These are phyloP conservation scores for Neolamprologus hecqui DNA, from an alignment of 2,113 vertebrate genomes.

Conservation along the genomic window DNA sequence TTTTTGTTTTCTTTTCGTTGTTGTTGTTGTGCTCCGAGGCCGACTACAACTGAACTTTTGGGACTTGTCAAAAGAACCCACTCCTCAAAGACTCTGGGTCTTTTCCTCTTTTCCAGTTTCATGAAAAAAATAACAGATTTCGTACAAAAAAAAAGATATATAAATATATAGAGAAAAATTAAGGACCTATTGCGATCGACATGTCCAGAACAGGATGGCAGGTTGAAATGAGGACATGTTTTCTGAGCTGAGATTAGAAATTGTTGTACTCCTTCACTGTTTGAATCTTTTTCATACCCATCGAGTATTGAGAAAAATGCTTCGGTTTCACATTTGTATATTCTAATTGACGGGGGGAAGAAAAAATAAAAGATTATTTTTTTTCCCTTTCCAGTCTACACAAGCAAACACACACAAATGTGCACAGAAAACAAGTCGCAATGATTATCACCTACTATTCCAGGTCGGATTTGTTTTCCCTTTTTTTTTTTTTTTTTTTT, in stretches of 20 bases:
- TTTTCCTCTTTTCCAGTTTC: constrained; percentile 60
- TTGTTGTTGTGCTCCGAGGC: constrained; percentile 36
- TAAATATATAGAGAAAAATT: constrained; percentile 71
- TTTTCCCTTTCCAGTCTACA: constrained; percentile 36
- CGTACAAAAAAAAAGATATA: constrained; percentile 65
- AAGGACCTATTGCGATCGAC: constrained; percentile 68
- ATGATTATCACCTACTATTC: constrained; percentile 65
- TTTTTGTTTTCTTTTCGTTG: not conserved
- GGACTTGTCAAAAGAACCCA: constrained; percentile 52
- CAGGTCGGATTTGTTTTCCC: constrained; percentile 65
- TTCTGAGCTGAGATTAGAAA: constrained; percentile 70
- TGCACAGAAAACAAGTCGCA: constrained; percentile 65
- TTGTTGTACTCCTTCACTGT: constrained; percentile 69
- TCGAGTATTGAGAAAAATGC: constrained; percentile 53
- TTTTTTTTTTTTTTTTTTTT: not conserved
- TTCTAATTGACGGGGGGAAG: constrained; percentile 33
- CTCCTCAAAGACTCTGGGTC: constrained; percentile 62
- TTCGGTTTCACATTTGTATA: constrained; percentile 63
- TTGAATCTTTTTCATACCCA: constrained; percentile 66
- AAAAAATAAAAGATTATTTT: constrained; percentile 15
- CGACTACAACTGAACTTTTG: constrained; percentile 43
- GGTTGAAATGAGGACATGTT: constrained; percentile 53
- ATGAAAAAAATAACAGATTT: constrained; percentile 64
- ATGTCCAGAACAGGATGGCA: constrained; percentile 49
- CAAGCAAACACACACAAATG: constrained; percentile 34